These are phyloP conservation scores for Nothocercus nigrocapillus DNA, from an alignment of 2,113 vertebrate species.

Conservation along the genomic window DNA sequence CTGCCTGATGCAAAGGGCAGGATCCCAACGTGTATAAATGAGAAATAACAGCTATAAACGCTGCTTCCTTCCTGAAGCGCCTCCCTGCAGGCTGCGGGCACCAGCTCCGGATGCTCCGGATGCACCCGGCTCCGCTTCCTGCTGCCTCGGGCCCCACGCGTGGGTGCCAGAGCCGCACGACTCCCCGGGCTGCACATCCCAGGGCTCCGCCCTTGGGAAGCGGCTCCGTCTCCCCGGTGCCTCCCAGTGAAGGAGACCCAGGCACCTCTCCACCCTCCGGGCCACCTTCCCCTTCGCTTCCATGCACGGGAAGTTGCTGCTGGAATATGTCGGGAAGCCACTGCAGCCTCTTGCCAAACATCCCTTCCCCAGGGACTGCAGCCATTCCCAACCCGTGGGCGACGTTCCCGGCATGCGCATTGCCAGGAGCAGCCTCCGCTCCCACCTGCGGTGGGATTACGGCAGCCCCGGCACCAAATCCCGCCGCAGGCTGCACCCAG, in stretches of 20 bases:
- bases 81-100: neutral
- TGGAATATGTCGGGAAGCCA: neutral
- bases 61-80: constrained; percentile 25
- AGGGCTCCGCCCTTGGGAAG: neutral
- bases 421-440: neutral
- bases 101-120: neutral
- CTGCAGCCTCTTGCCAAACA: neutral
- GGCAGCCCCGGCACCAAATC: constrained; percentile 8
- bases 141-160: no score
- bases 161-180: no score
- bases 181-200: neutral
- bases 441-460: neutral
- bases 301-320: neutral
- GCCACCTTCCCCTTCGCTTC: rapidly evolving
- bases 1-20: neutral
- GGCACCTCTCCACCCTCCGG: neutral
- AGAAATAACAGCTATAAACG: constrained; percentile 46
- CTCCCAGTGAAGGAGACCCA: neutral
- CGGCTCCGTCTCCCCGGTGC: neutral
- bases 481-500: neutral
- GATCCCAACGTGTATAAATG: constrained; percentile 13
- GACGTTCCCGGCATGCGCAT: neutral
- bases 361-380: neutral
- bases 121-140: neutral
- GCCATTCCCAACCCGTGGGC: no score